phyloP scores from a whole-genome alignment of 2,888 invertebrate species.

The Trachelus iudaicus region DNA sequence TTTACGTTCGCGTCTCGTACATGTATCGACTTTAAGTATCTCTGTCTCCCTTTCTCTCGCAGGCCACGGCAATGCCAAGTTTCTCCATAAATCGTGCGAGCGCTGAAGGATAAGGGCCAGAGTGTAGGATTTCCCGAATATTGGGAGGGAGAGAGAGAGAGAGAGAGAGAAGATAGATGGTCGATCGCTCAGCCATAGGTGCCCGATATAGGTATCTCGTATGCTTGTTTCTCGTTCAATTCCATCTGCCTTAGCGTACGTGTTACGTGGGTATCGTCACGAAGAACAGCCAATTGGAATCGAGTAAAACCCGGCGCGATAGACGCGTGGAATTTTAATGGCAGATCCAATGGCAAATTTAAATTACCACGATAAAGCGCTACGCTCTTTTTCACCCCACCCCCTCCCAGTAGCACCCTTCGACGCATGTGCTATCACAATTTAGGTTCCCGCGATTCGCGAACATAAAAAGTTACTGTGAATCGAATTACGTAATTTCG shows the following conservation, averaged over 20 bases:
- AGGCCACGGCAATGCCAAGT: conserved; percentile 17
- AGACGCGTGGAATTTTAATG: background rate
- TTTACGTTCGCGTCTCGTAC: background rate
- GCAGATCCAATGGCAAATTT: background rate
- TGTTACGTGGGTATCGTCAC: background rate
- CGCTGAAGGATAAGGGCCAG: conserved; percentile 8
- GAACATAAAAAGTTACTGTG: background rate
- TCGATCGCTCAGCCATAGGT: background rate
- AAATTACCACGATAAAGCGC: background rate
- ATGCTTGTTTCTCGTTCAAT: background rate
- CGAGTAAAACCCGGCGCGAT: background rate
- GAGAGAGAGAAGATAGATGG: background rate
- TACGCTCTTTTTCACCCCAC: background rate
- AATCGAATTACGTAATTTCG: background rate
- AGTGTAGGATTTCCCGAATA: conserved; percentile 11
- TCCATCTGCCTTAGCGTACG: background rate
- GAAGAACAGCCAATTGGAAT: background rate
- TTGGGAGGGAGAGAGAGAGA: conserved; percentile 25
- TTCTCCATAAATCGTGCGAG: conserved; percentile 38
- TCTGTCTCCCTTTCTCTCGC: background rate
- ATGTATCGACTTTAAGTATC: background rate
- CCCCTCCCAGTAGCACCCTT: background rate
- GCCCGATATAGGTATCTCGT: background rate
- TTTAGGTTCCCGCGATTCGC: background rate
- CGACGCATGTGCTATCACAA: background rate